phyloP scores from a whole-genome alignment of 2,113 vertebrate genomes.

The Puffinus mauretanicus region DNA sequence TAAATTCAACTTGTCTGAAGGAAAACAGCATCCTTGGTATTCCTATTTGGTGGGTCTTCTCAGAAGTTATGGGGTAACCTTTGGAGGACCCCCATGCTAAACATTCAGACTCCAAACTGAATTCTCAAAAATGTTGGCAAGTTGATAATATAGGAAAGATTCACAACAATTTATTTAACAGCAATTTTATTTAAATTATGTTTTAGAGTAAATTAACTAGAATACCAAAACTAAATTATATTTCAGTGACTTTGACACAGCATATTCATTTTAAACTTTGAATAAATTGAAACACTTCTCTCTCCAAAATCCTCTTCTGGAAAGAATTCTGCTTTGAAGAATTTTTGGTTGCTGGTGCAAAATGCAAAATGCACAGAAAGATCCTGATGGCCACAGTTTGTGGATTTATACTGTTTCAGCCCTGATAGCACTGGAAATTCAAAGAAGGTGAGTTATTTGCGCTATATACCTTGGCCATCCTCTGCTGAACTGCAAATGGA shows the following conservation, averaged over 20 bases:
- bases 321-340: background rate
- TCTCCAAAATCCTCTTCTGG: background rate
- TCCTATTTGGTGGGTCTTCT: background rate
- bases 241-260: background rate
- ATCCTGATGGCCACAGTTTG: background rate
- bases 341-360: background rate
- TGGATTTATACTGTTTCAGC: background rate
- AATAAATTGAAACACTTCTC: background rate
- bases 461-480: background rate
- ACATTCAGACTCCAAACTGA: background rate
- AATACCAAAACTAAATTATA: background rate
- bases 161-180: background rate
- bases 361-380: background rate
- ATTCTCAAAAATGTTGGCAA: background rate
- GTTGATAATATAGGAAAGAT: background rate
- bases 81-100: background rate
- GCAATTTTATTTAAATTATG: background rate
- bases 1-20: background rate
- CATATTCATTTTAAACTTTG: background rate
- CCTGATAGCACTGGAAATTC: background rate
- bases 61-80: background rate
- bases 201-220: background rate
- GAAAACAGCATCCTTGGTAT: background rate
- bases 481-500: background rate
- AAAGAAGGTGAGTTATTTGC: background rate